Evolutionary conservation across 35 echinoderm and acorn worm species (phyloP), one percentile per base, ranked within the genome.

Genomic region (Ophiothrix spiculata): DNA sequence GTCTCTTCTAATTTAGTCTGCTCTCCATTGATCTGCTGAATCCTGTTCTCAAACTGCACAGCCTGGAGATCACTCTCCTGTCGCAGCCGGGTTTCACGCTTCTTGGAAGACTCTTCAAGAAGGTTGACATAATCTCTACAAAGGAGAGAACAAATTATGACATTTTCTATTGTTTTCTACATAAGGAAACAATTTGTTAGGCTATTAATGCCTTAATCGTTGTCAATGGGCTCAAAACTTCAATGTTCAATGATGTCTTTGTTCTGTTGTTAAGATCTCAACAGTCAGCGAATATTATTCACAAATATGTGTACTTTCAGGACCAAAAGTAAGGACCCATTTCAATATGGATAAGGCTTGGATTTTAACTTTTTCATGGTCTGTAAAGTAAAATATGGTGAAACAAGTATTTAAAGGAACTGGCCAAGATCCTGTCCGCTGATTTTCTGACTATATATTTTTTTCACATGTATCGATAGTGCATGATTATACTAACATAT

Each of bases 101-200:
- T 86, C 39, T 77, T 86, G 33, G 74, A 37, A 3, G 83, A 85
- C 25, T 94, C 87, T 54, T 94, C 92, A n/a, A 94, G 41, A 21
- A 94, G 83, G 8, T 76, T 64, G 28, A 90, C 54, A 74, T 82
- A 94, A 40, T 90, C 84, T 56, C 78, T 86, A 37, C 16, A 14
- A 45, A 23, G n/a, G 64, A 80, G 64, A 77, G 74, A n/a, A 78
- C 36, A 40, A 77, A 49, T 31, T 34, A 13, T 37, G 36, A 1
- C 42, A 36, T 25, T 28, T 0, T 32, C n/a, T n/a, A n/a, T n/a
- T n/a, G n/a, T n/a, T n/a, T n/a, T n/a, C n/a, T 34, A 15, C 32
- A 63, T 31, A 11, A 34, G 36, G 54, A 69, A 64, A 56, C 31
- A 64, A 40, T 81, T 37, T 32, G 4, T 1, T 15, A 63, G 14